These are phyloP conservation scores for Steromphala cineraria DNA, from an alignment of 2,888 invertebrate genomes.

Conservation along the genomic window DNA sequence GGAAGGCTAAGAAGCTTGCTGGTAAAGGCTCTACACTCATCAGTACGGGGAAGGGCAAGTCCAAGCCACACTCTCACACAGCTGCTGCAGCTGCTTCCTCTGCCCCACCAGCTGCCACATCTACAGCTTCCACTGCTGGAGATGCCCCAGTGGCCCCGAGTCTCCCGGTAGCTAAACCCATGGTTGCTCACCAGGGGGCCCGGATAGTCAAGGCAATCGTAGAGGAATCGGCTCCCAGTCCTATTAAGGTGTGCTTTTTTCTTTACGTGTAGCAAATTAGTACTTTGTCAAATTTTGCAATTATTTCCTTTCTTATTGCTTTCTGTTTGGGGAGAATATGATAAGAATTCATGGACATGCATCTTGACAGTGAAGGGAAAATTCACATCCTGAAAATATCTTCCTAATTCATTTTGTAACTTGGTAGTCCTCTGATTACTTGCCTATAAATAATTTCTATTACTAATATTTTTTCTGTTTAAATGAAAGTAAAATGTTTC, in stretches of 20 bases:
- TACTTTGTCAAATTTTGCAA: background rate
- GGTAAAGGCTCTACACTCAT: conserved; percentile 77
- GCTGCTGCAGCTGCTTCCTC: conserved; percentile 7
- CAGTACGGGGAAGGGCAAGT: conserved; percentile 72
- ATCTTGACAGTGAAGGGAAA: too few relatives aligned
- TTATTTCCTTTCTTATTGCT: too few relatives aligned
- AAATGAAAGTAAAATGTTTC: too few relatives aligned
- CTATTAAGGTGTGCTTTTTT: conserved; percentile 30
- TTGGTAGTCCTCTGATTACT: too few relatives aligned
- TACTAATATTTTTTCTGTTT: too few relatives aligned
- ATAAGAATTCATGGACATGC: too few relatives aligned
- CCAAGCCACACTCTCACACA: background rate
- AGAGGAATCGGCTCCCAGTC: conserved; percentile 39
- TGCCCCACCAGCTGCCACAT: conserved; percentile 9
- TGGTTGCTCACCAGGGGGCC: conserved; percentile 4
- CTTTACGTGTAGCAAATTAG: background rate
- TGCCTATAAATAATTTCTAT: too few relatives aligned
- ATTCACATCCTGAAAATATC: too few relatives aligned
- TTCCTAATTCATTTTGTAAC: too few relatives aligned
- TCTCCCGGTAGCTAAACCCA: conserved; percentile 29
- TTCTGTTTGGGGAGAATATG: too few relatives aligned
- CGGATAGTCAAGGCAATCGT: background rate
- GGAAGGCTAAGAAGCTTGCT: conserved; percentile 84
- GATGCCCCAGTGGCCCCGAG: conserved; percentile 22
- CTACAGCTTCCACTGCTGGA: conserved; percentile 21